Conservation (phyloP, 2,888 invertebrate species). For the Cerceris ruficornis region DNA sequence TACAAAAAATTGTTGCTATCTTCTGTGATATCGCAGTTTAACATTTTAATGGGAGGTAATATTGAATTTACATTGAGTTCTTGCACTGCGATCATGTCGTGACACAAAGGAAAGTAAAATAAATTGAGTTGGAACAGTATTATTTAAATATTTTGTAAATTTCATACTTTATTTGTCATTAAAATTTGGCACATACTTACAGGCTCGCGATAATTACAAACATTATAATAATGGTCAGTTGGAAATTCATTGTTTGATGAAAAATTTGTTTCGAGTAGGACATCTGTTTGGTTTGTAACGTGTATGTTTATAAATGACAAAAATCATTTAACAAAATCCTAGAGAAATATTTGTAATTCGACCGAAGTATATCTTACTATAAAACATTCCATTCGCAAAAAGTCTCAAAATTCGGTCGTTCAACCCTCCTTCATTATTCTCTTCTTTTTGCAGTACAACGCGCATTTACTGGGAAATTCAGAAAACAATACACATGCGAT, state of each 20-base stretch:
- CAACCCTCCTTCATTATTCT: neutral
- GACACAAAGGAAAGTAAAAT: conserved; percentile 1
- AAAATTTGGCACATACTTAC: conserved; percentile 56
- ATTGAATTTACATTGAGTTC: neutral
- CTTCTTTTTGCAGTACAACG: neutral
- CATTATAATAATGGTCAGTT: conserved; percentile 15
- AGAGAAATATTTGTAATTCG: neutral
- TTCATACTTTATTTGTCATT: conserved; percentile 48
- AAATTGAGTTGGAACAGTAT: neutral
- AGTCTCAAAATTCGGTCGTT: neutral
- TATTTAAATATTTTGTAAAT: conserved; percentile 39
- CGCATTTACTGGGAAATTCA: neutral
- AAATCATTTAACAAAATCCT: neutral
- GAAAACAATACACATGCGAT: neutral
- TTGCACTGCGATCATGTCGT: neutral
- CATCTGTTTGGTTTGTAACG: neutral
- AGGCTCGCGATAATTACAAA: conserved; percentile 22
- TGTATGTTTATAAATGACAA: no score
- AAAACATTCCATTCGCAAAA: neutral
- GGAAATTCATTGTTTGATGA: neutral
- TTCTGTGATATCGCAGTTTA: neutral
- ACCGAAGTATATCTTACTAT: neutral
- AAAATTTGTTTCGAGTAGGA: neutral
- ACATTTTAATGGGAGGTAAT: neutral
- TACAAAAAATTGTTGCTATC: neutral